These are phyloP conservation scores for Chrysolina americana DNA, from an alignment of 2,888 invertebrate species.

Conservation along the genomic window DNA sequence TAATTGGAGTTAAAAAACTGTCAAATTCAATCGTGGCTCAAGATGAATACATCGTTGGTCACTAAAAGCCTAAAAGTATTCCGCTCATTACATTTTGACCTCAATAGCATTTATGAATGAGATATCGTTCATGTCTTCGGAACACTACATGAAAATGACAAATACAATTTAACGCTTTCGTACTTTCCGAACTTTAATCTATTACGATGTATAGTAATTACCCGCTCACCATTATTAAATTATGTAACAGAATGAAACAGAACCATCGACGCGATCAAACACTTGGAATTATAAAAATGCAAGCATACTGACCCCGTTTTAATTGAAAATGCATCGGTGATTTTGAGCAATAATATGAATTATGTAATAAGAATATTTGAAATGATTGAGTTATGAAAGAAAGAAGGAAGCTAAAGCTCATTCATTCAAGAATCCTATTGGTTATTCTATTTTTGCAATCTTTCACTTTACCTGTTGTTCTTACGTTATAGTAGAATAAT, in stretches of 20 bases:
- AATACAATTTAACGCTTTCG: conserved; percentile 40
- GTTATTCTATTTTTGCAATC: too few relatives aligned
- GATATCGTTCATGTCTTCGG: background rate
- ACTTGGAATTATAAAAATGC: conserved; percentile 24
- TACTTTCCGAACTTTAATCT: conserved; percentile 30
- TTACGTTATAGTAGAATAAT: too few relatives aligned
- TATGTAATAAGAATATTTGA: background rate
- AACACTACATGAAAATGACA: conserved; percentile 16
- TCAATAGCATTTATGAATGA: conserved; percentile 16
- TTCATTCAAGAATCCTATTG: too few relatives aligned
- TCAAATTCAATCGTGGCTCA: too few relatives aligned
- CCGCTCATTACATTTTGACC: background rate
- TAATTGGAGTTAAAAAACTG: too few relatives aligned
- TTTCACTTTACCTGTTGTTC: too few relatives aligned
- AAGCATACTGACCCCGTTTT: conserved; percentile 21
- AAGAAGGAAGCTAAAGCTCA: background rate
- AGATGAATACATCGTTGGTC: background rate
- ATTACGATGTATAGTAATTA: conserved; percentile 17
- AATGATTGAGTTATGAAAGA: background rate
- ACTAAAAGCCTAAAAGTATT: background rate
- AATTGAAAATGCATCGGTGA: conserved; percentile 29
- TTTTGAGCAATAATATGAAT: conserved; percentile 3
- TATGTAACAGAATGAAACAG: conserved; percentile 14
- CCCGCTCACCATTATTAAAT: conserved; percentile 8
- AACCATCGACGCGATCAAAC: conserved; percentile 5